These are phyloP conservation scores for Melinopterus prodromus DNA, from an alignment of 2,888 invertebrate genomes.

Conservation along the genomic window DNA sequence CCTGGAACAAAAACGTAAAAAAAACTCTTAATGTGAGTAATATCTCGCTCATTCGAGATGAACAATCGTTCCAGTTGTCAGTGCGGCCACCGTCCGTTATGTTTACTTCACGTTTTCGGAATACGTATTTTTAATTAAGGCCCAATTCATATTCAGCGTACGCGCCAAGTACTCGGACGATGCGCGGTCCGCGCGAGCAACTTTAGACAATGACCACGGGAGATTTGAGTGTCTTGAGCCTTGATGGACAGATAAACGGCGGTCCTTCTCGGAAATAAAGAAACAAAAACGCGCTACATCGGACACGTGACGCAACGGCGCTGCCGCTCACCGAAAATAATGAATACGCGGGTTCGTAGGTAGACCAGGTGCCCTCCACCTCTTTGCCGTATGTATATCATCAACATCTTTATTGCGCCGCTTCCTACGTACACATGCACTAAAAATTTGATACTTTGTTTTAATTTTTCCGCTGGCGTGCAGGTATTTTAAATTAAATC, in stretches of 20 bases:
- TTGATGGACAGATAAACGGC: slow-evolving; percentile 44
- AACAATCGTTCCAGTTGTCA: background rate
- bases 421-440: slow-evolving; percentile 1
- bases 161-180: slow-evolving; percentile 12
- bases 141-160: slow-evolving; percentile 24
- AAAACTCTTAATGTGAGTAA: background rate
- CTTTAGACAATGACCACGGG: slow-evolving; percentile 42
- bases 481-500: slow-evolving; percentile 18
- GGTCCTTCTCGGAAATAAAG: slow-evolving; percentile 43
- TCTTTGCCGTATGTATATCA: slow-evolving; percentile 13
- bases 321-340: slow-evolving; percentile 14
- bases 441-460: slow-evolving; percentile 26
- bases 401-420: slow-evolving; percentile 15
- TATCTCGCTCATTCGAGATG: background rate
- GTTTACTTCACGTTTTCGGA: slow-evolving; percentile 14
- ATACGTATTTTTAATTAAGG: slow-evolving; percentile 22
- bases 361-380: slow-evolving; percentile 11
- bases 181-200: slow-evolving; percentile 27
- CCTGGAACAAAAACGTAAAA: background rate
- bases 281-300: slow-evolving; percentile 19
- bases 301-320: slow-evolving; percentile 17
- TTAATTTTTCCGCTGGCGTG: slow-evolving; percentile 25
- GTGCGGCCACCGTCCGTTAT: slow-evolving; percentile 1
- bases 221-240: slow-evolving; percentile 42
- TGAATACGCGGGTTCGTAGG: background rate